Evolutionary conservation across 1,140 invertebrate genomes (phyloP), one percentile per base, ranked within the genome.

Genomic region (Acromyrmex charruanus): DNA sequence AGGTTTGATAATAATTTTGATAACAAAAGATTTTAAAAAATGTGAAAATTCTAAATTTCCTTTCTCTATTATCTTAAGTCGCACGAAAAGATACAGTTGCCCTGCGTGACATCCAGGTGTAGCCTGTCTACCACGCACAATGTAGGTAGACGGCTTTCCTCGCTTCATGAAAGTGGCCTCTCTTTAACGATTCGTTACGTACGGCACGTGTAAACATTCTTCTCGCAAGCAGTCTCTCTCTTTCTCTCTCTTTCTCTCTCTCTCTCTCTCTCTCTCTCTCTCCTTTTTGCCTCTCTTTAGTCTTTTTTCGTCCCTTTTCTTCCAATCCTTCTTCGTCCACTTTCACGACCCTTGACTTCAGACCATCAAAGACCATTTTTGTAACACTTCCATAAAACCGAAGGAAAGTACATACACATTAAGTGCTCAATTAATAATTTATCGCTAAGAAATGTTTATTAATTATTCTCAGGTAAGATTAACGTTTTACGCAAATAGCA

Each of bases 111-210:
- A 84, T 16, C 31, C 75, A 58, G 75, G 14, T 49, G 39, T 81
- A 80, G 18, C 25, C 88, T 65, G 82, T 74, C 85, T 85, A 55
- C 85, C 87, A 88, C 87, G 80, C 90, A 93, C 90, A 39, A 93
- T 92, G 92, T 94, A 92, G 91, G 90, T 91, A 92, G 89, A 93
- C 93, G 82, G 91, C 94, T 94, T 94, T 94, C 92, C 90, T 92
- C 87, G 87, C 58, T 63, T 86, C 87, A 92, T 61, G 93, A 94
- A 94, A 94, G 93, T 93, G 89, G 91, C 88, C 88, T 88, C 85
- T 66, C 87, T 87, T 88, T 79, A 79, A 71, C 85, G 69, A 90
- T 92, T 90, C 91, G 91, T 93, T 90, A 88, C 89, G 86, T 88
- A 89, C 80, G 66, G 68, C 81, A 77, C 88, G 87, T 82, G 90